Evolutionary conservation across 2,113 vertebrate species (phyloP).

Genomic region (Poeciliopsis prolifica): DNA sequence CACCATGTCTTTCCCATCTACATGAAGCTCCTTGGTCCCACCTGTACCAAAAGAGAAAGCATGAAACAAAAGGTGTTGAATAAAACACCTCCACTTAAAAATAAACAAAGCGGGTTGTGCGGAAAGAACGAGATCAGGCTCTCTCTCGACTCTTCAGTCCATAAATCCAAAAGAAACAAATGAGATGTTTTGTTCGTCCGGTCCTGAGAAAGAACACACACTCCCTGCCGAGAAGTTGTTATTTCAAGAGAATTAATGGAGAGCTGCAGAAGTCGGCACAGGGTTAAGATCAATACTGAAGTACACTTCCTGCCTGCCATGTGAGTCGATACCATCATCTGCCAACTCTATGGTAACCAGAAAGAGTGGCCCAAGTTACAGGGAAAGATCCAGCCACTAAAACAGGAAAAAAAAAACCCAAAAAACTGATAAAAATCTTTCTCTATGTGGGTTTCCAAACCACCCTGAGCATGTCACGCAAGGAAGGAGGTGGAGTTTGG

Average conservation of each 20-base stretch:
- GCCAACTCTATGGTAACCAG: slow-evolving; percentile 69
- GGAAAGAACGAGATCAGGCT: slow-evolving; percentile 19
- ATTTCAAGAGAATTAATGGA: slow-evolving; percentile 59
- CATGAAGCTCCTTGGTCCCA: slow-evolving; percentile 22
- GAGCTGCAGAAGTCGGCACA: slow-evolving; percentile 35
- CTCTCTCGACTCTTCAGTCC: slow-evolving; percentile 26
- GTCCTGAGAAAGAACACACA: slow-evolving; percentile 47
- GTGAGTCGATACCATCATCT: slow-evolving; percentile 64
- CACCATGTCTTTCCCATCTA: slow-evolving; percentile 39
- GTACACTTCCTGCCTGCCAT: slow-evolving; percentile 60
- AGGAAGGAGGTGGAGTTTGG: no score
- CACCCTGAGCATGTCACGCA: slow-evolving; percentile 29
- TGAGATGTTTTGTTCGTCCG: slow-evolving; percentile 31
- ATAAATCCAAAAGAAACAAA: slow-evolving; percentile 40
- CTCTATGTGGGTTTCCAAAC: slow-evolving; percentile 33
- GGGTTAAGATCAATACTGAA: slow-evolving; percentile 67
- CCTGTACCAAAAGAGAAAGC: slow-evolving; percentile 60
- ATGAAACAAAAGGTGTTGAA: slow-evolving; percentile 33
- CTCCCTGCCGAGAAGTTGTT: slow-evolving; percentile 50
- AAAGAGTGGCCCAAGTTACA: slow-evolving; percentile 43
- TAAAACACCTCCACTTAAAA: slow-evolving; percentile 10
- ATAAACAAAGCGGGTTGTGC: background rate
- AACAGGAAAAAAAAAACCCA: background rate
- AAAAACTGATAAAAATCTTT: background rate
- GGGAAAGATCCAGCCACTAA: slow-evolving; percentile 2